phyloP scores from a whole-genome alignment of 2,888 invertebrate species.

The Pherbina coryleti region DNA sequence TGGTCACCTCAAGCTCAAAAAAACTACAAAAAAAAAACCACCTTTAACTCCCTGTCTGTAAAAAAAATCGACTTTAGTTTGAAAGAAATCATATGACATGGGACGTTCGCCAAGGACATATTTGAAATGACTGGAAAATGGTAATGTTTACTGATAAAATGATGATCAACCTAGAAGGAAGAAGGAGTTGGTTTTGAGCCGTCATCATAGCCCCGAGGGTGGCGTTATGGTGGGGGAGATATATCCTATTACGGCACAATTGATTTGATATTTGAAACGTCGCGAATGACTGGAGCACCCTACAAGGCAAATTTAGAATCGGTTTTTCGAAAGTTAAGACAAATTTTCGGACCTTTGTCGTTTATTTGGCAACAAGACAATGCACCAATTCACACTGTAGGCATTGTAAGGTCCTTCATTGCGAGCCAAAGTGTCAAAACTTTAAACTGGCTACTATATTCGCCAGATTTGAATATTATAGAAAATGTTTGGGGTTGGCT shows the following conservation, averaged over 20 bases:
- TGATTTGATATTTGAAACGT: conserved; percentile 40
- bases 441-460: conserved; percentile 37
- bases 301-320: no score
- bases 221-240: conserved; percentile 44
- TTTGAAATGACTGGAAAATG: not conserved
- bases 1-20: not conserved
- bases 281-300: no score
- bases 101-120: not conserved
- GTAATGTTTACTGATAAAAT: conserved; percentile 4
- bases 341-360: conserved; percentile 35
- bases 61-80: not conserved
- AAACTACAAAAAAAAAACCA: conserved; percentile 3
- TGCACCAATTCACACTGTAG: no score
- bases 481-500: conserved; percentile 3
- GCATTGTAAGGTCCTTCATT: no score
- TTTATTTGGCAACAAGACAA: conserved; percentile 45
- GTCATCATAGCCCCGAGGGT: no score
- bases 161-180: not conserved
- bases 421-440: not conserved
- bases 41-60: not conserved
- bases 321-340: no score
- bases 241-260: conserved; percentile 44
- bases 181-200: no score
- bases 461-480: no score
- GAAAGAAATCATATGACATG: not conserved